Percentiles rank a stretch among this genome's conserved stretches.
Evolutionary conservation across 2,113 vertebrate species (phyloP).

Genomic region (Pithys albifrons): DNA sequence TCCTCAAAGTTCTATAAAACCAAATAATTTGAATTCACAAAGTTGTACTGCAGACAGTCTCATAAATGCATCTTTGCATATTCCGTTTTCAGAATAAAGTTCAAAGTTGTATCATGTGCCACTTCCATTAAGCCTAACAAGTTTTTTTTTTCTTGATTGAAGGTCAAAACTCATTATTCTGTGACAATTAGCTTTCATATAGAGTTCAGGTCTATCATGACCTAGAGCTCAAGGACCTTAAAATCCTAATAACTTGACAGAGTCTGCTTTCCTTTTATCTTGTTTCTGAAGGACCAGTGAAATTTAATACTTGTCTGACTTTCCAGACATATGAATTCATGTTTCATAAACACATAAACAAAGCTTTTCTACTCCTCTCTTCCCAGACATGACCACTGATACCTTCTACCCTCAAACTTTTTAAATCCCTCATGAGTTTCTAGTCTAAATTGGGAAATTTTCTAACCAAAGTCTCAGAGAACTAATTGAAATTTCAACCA

Average conservation of each 20-base stretch:
- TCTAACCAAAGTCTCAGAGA: neutral
- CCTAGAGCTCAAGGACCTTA: neutral
- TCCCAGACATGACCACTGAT: neutral
- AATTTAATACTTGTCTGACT: neutral
- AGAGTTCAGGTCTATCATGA: neutral
- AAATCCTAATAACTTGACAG: neutral
- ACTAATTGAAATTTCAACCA: neutral
- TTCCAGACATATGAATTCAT: neutral
- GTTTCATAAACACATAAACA: neutral
- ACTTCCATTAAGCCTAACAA: neutral
- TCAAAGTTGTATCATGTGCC: neutral
- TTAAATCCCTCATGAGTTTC: neutral
- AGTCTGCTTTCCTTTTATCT: neutral
- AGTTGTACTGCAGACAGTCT: neutral
- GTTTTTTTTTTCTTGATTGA: neutral
- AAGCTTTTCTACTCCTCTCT: neutral
- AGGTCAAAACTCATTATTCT: neutral
- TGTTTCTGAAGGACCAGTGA: neutral
- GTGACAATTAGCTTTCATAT: neutral
- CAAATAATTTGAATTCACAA: neutral
- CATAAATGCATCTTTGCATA: neutral
- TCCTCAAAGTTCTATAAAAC: neutral
- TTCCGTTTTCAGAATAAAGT: neutral
- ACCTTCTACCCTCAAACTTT: neutral
- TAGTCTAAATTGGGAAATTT: neutral